Percentiles rank a stretch among this genome's conserved stretches.
These are phyloP conservation scores for Euzophera pinguis DNA, from an alignment of 2,888 invertebrate genomes.

Conservation along the genomic window DNA sequence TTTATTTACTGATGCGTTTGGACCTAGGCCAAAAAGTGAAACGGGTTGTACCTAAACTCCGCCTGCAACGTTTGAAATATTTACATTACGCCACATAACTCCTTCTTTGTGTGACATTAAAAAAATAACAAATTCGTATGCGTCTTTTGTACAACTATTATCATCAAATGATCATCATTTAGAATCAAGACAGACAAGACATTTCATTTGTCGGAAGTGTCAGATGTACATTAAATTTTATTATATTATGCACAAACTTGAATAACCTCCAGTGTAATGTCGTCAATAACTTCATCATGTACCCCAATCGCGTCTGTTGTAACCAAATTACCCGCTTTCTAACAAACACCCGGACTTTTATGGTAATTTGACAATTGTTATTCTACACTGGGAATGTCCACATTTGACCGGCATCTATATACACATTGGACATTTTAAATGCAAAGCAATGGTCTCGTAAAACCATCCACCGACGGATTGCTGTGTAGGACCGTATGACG, in stretches of 20 bases:
- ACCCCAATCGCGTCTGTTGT: slow-evolving; percentile 63
- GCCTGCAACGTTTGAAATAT: neutral
- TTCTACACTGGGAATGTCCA: slow-evolving; percentile 67
- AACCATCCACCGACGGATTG: slow-evolving; percentile 73
- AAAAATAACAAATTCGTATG: slow-evolving; percentile 4
- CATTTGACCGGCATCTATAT: slow-evolving; percentile 77
- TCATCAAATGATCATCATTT: slow-evolving; percentile 9
- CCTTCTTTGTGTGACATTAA: neutral
- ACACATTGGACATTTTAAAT: slow-evolving; percentile 71
- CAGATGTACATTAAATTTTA: slow-evolving; percentile 60
- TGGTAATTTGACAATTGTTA: slow-evolving; percentile 75
- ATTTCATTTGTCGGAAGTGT: slow-evolving; percentile 56
- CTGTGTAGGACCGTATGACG: slow-evolving; percentile 66
- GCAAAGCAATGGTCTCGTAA: slow-evolving; percentile 76
- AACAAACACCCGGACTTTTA: slow-evolving; percentile 77
- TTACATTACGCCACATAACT: neutral
- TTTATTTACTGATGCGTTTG: slow-evolving; percentile 57
- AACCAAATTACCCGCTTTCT: slow-evolving; percentile 80
- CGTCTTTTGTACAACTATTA: neutral
- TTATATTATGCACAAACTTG: slow-evolving; percentile 54
- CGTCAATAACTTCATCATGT: slow-evolving; percentile 59
- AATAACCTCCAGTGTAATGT: slow-evolving; percentile 49
- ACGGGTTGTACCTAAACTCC: slow-evolving; percentile 30
- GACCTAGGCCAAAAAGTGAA: slow-evolving; percentile 55
- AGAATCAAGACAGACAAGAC: slow-evolving; percentile 19